A percentile compares a stretch with the other conserved stretches of the same genome.
Conservation (phyloP, 92 coral and sea anemone species). For the Epizoanthus scotinus region DNA sequence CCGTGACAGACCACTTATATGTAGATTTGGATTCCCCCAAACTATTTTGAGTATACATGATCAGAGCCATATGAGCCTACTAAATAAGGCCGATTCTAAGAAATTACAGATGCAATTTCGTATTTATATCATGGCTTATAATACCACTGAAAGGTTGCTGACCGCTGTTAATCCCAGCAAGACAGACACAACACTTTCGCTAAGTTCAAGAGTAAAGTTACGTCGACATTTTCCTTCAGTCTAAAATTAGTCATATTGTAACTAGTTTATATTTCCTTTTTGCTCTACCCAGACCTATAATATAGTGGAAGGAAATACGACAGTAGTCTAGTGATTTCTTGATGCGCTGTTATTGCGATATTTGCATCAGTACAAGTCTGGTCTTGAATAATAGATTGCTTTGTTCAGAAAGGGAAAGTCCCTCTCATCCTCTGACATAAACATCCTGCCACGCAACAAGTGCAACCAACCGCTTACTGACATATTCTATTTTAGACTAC, state of each 20-base stretch:
- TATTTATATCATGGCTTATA: constrained; percentile 32
- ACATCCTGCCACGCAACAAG: constrained; percentile 27
- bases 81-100: constrained; percentile 7
- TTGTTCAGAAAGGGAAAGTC: constrained; percentile 32
- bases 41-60: neutral
- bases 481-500: constrained; percentile 31
- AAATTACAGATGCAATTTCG: constrained; percentile 31
- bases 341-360: neutral
- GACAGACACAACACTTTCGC: neutral
- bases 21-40: neutral
- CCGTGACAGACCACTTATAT: too few species aligned
- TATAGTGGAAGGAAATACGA: too few species aligned
- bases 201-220: neutral
- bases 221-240: neutral
- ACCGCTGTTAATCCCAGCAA: constrained; percentile 6
- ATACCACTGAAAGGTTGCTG: neutral
- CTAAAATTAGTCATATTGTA: neutral
- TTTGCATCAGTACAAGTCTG: constrained; percentile 3
- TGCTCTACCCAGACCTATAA: too few species aligned
- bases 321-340: neutral
- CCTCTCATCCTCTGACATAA: constrained; percentile 9
- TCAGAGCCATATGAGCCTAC: neutral
- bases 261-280: neutral
- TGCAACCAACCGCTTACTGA: neutral
- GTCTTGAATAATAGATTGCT: constrained; percentile 21